These are phyloP conservation scores for Trachemys scripta DNA, from an alignment of 2,113 vertebrate genomes.

Conservation along the genomic window DNA sequence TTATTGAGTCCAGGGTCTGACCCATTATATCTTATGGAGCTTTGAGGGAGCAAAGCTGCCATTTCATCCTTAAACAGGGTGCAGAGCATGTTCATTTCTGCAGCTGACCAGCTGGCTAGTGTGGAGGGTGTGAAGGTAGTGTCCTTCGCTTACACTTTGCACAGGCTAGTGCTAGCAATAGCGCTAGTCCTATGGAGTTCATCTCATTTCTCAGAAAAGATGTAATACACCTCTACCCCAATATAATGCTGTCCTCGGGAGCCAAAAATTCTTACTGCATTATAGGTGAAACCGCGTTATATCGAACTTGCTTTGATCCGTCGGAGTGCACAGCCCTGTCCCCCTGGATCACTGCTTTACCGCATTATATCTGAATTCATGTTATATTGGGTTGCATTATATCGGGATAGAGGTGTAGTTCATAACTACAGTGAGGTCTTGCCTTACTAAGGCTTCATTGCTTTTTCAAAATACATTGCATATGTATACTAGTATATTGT, in stretches of 20 bases:
- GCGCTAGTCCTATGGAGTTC: accelerated
- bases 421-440: accelerated
- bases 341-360: too few species aligned
- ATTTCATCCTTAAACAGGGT: neutral
- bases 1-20: neutral
- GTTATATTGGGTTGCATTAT: too few species aligned
- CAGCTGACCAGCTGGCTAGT: neutral
- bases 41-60: neutral
- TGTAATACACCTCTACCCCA: too few species aligned
- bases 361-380: too few species aligned
- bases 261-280: too few species aligned
- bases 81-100: neutral
- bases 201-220: neutral
- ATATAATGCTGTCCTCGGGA: too few species aligned
- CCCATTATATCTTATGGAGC: neutral
- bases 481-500: neutral
- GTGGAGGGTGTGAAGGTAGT: neutral
- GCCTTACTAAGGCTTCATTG: accelerated
- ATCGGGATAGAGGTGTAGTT: neutral
- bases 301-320: too few species aligned
- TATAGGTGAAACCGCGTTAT: too few species aligned
- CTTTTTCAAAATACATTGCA: neutral
- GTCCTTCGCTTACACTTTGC: neutral
- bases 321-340: too few species aligned
- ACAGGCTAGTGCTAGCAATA: neutral